A percentile compares a stretch with the other conserved stretches of the same genome.
Conservation (phyloP, 2,888 invertebrate genomes). For the Epistrophella euchroma region DNA sequence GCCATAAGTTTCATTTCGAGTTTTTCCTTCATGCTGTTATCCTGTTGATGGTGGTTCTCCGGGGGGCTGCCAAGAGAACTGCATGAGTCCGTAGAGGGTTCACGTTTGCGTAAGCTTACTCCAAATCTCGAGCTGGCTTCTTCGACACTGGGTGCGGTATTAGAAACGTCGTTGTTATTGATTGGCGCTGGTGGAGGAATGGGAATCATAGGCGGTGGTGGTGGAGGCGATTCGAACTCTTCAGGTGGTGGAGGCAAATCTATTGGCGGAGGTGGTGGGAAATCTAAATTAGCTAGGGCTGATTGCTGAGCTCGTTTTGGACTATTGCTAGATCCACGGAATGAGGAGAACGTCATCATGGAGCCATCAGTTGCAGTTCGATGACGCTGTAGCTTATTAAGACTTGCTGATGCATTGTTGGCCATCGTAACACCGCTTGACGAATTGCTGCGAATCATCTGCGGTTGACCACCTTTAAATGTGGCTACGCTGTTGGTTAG, state of each 20-base stretch:
- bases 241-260: constrained; percentile 92
- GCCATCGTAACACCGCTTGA: constrained; percentile 91
- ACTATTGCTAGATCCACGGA: constrained; percentile 87
- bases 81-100: constrained; percentile 86
- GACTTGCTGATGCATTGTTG: constrained; percentile 86
- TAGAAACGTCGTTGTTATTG: constrained; percentile 85
- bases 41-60: constrained; percentile 79
- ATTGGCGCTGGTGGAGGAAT: constrained; percentile 79
- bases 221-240: constrained; percentile 84
- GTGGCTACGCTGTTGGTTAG: constrained; percentile 77
- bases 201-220: constrained; percentile 77
- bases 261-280: constrained; percentile 93
- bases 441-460: constrained; percentile 95
- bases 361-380: constrained; percentile 85
- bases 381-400: constrained; percentile 85
- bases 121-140: constrained; percentile 90
- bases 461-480: constrained; percentile 86
- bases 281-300: constrained; percentile 92
- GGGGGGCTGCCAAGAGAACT: constrained; percentile 85
- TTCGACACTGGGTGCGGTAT: constrained; percentile 88
- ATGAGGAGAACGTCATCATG: constrained; percentile 84
- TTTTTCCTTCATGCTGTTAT: constrained; percentile 89
- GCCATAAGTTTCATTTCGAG: constrained; percentile 91
- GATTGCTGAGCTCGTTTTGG: constrained; percentile 90
- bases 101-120: constrained; percentile 88